Conservation (phyloP, 2,888 invertebrate species). For the Adineta ricciae region DNA sequence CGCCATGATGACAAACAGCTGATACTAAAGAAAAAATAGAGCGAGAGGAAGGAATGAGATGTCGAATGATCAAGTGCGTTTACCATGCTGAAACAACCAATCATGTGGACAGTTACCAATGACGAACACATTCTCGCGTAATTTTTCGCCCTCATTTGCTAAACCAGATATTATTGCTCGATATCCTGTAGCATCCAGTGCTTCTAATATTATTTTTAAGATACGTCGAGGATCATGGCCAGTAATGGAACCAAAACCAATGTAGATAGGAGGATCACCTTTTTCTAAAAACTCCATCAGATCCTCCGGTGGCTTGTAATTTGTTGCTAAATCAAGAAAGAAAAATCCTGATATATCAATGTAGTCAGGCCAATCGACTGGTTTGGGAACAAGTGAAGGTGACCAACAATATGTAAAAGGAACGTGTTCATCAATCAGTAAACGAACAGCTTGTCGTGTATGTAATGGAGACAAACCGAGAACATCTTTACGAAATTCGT, state of each 20-base stretch:
- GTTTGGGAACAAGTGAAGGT: background rate
- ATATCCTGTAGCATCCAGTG: background rate
- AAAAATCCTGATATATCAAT: background rate
- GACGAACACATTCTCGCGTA: background rate
- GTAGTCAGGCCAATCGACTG: background rate
- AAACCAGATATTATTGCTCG: background rate
- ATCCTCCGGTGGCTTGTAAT: background rate
- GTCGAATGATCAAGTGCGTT: too few species aligned
- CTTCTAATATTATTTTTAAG: background rate
- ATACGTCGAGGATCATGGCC: background rate
- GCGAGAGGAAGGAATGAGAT: too few species aligned
- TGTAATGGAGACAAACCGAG: background rate
- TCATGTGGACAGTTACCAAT: slow-evolving; percentile 1
- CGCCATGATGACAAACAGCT: slow-evolving; percentile 2
- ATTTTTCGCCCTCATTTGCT: background rate
- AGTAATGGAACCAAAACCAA: background rate
- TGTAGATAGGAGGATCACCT: background rate
- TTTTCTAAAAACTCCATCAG: background rate
- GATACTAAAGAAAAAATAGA: background rate
- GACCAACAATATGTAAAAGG: slow-evolving; percentile 9
- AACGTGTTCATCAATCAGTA: background rate
- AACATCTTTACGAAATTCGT: background rate
- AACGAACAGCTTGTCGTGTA: background rate
- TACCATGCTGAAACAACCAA: background rate
- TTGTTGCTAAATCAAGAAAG: background rate